Evolutionary conservation across 2,888 invertebrate species (phyloP).

Genomic region (Drosophila gaucha): DNA sequence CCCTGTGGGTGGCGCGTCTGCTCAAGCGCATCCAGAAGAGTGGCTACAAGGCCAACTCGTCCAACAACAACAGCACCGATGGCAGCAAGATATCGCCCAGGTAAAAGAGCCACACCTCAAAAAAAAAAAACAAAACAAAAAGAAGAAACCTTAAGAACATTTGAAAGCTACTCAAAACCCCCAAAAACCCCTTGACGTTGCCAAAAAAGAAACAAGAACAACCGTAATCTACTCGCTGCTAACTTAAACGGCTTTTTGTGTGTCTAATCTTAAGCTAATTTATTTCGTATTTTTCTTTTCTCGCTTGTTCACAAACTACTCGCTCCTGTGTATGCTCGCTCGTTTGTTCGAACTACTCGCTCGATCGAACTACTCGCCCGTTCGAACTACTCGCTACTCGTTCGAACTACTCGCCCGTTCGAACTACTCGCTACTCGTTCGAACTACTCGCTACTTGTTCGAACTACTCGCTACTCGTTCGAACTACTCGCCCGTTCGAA

Average conservation of each 20-base stretch:
- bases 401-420: too few relatives aligned
- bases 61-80: constrained; percentile 86
- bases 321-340: constrained; percentile 22
- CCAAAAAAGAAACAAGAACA: constrained; percentile 19
- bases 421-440: too few relatives aligned
- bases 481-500: constrained; percentile 53
- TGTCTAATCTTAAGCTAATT: constrained; percentile 52
- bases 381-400: neutral
- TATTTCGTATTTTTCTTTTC: constrained; percentile 64
- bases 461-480: too few relatives aligned
- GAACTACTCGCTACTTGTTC: neutral
- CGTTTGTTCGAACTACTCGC: neutral
- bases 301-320: constrained; percentile 49
- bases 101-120: constrained; percentile 85
- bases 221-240: constrained; percentile 19
- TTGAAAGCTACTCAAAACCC: neutral
- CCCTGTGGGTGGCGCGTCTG: constrained; percentile 95
- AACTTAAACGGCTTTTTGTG: constrained; percentile 48
- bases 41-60: constrained; percentile 94
- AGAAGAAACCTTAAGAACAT: neutral
- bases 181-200: constrained; percentile 42
- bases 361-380: neutral
- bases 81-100: constrained; percentile 91
- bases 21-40: constrained; percentile 96
- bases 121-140: neutral